These are phyloP conservation scores for Sebastes iracundus DNA, from an alignment of 2,797 vertebrate genomes.

Conservation along the genomic window DNA sequence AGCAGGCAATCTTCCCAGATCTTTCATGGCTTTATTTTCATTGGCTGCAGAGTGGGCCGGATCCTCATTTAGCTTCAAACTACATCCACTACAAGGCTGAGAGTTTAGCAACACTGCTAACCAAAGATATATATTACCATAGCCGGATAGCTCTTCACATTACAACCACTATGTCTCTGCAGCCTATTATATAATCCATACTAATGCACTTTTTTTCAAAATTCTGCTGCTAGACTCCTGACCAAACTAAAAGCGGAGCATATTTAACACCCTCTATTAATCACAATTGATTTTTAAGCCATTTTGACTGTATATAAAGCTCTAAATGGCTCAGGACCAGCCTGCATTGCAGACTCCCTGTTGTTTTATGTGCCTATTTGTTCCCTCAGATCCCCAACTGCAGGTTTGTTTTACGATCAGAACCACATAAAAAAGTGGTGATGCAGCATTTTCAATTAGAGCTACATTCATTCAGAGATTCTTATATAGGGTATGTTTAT, in stretches of 20 bases:
- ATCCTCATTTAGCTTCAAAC: conserved; percentile 30
- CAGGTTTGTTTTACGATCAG: not conserved
- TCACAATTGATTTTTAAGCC: conserved; percentile 17
- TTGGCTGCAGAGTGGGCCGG: conserved; percentile 50
- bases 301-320: conserved; percentile 14
- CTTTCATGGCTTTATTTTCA: conserved; percentile 61
- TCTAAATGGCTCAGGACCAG: not conserved
- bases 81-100: conserved; percentile 31
- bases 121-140: not conserved
- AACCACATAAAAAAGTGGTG: not conserved
- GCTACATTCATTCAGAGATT: not conserved
- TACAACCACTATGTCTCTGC: not conserved
- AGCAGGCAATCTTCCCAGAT: conserved; percentile 61
- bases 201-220: not conserved
- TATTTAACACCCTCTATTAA: conserved; percentile 1
- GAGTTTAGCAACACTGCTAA: conserved; percentile 21
- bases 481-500: not conserved
- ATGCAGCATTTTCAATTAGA: not conserved
- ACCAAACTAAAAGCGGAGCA: not conserved
- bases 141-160: not conserved
- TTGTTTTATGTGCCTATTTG: conserved; percentile 30
- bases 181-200: not conserved
- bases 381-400: not conserved
- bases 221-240: not conserved
- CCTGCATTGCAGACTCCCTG: conserved; percentile 9